Evolutionary conservation across 2,113 vertebrate species (phyloP).

Genomic region (Tragelaphus imberbis): DNA sequence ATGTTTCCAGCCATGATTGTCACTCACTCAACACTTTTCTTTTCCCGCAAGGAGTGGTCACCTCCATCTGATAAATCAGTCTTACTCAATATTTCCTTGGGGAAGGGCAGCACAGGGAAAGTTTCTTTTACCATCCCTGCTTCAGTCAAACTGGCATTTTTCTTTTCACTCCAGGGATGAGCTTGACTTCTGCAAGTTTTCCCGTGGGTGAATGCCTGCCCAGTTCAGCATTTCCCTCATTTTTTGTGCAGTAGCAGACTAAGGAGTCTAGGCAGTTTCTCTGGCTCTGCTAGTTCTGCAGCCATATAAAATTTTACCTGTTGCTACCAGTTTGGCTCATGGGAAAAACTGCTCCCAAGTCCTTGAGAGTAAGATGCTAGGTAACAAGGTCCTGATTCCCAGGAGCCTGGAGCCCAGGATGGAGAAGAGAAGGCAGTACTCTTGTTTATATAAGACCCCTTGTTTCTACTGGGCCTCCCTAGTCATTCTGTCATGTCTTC

Average conservation of each 20-base stretch:
- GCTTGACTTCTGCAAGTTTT: background rate
- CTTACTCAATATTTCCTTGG: background rate
- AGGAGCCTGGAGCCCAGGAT: background rate
- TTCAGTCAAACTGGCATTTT: background rate
- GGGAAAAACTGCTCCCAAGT: background rate
- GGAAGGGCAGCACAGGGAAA: background rate
- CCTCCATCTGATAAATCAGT: background rate
- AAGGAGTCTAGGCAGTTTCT: background rate
- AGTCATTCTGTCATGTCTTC: background rate
- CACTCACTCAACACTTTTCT: background rate
- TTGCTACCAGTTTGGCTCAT: background rate
- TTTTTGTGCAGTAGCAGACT: background rate
- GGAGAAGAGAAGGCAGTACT: background rate
- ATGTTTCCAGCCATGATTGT: background rate
- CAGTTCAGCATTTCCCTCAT: background rate
- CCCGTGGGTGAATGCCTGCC: background rate
- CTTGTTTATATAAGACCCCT: background rate
- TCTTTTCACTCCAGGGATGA: background rate
- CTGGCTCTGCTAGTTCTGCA: background rate
- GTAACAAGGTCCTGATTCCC: background rate
- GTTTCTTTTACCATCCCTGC: background rate
- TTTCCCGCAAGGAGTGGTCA: background rate
- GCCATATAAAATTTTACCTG: background rate
- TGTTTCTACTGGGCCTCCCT: background rate
- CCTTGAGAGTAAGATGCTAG: background rate